Base-by-base conservation (phyloP, 2,888 invertebrate species). In the Rhingia campestris region DNA sequence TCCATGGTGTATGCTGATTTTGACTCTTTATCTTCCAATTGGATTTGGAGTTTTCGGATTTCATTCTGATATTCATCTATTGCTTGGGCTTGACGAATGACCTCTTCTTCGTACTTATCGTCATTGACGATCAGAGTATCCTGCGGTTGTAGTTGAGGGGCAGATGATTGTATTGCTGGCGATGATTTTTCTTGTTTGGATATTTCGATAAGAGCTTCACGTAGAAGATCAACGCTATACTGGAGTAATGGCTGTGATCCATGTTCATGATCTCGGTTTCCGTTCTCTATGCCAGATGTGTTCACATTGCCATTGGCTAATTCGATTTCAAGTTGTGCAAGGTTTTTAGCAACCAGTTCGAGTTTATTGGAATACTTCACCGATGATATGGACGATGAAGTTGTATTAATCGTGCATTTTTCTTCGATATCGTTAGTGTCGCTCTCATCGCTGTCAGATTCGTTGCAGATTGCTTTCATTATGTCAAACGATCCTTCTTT, bases 381-480 rank as follows among this genome's bases (percentile, higher is more conserved):
- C 72, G 86, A 86, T 86, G 86, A 4, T 30, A 49, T 59, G 9
- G 39, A 84, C 37, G 73, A 73, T 33, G 80, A 70, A n/a, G 56
- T 33, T 53, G 70, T 64, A 6, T 63, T 49, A 7, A 37, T 43
- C n/a, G 70, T 51, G 22, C 70, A 86, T 63, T 86, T 79, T 33
- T 81, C 74, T 63, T 86, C 86, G 12, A 86, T 53, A 72, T 79
- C 75, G 72, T 87, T 87, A 47, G 86, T 87, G 61, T 87, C 87
- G 61, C 80, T 87, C 12, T 88, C 88, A 47, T 89, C 89, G 39
- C 89, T 88, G 9, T 89, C 90, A 10, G 88, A 88, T 77, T 88
- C 89, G 86, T 89, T 89, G 45, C 89, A 89, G 74, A 91, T 91
- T 49, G 91, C 91, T 70, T 89, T 89, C 63, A 91, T 89, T 39